Evolutionary conservation across 2,888 invertebrate genomes (phyloP), one percentile per base, ranked within the genome.

Genomic region (Scaptomyza polygonia): DNA sequence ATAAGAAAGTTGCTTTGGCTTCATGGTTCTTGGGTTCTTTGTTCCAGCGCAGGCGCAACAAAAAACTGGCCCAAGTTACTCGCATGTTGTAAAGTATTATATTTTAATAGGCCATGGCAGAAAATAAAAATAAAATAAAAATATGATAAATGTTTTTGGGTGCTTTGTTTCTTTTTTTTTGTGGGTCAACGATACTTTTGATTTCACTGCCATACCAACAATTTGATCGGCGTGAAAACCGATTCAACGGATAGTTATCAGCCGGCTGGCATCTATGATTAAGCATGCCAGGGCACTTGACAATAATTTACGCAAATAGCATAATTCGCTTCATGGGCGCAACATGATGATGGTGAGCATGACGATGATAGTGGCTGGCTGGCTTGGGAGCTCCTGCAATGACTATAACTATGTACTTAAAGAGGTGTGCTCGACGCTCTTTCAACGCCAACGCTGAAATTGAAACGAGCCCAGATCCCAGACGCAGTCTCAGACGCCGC

Each of bases 241-340:
- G 59, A 61, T 34, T 61, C 77, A 32, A 27, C 45, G 56, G 63
- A 63, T 63, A 27, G 56, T 34, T 54, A 78, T 70, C 72, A 65
- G 64, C 59, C 53, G 58, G 9, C 61, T 78, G 61, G 59, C 73
- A 76, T 71, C 72, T 77, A 68, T 86, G 88, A 87, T 77, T 83
- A 83, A 85, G 67, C 69, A 52, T 72, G 67, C 54, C 69, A 43
- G 36, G 32, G 51, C 88, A 83, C 86, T 84, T 86, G 83, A 84
- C 80, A 88, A 80, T 88, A 88, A 87, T 86, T 88, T 88, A 85
- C 78, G 77, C 79, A 88, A 88, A 88, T 88, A 72, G 84, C 88
- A 75, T 76, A 78, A 83, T 79, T 81, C 86, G 77, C 70, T 58
- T 66, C 49, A 83, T 74, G 67, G 67, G 78, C 66, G 64, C 79